Base-by-base conservation (phyloP, 2,888 invertebrate species). In the Drosophila differens region DNA sequence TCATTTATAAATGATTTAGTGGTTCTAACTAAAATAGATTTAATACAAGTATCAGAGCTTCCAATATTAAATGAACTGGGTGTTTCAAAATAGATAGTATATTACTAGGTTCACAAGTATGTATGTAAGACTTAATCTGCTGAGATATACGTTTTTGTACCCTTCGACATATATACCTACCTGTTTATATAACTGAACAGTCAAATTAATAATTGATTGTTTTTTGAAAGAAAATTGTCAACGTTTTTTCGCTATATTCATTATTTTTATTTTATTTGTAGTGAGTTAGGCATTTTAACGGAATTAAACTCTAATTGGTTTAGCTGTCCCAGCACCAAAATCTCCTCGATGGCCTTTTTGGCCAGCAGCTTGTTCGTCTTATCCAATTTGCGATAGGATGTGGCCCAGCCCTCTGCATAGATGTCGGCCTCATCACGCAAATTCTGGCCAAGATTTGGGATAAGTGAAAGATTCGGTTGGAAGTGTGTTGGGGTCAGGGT, bases 281-380 rank as follows among this genome's bases (percentile, higher is more conserved):
- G 12, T n/a, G 12, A 14, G 14, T 64, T 67, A 28, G 85, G 64
- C 72, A 80, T 80, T 22, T 69, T 80, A 0, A 83, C 83, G 1
- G 81, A 63, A 14, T 83, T 80, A 22, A 80, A 80, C 22, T 83
- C 37, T 51, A 81, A 30, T 49, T 83, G 55, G 19, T 73, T 63
- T 0, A 83, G 39, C 35, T 81, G 84, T 0, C 84, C 80, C 39
- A 81, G 35, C 12, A 81, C 58, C n/a, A 81, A 55, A 9, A 81
- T 83, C 47, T 81, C 80, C 22, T 83, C 84, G 19, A 81, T 83
- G 2, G 84, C 80, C 59, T 81, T 81, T 12, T 73, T 83, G 25
- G 80, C 84, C 44, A 83, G 32, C 52, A 81, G 64, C 28, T 33
- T 76, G 28, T 83, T 82, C 9, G 14, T 55, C n/a, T 47, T 61